Conservation (phyloP, 2,113 vertebrate genomes). For the Ornithorhynchus anatinus region DNA sequence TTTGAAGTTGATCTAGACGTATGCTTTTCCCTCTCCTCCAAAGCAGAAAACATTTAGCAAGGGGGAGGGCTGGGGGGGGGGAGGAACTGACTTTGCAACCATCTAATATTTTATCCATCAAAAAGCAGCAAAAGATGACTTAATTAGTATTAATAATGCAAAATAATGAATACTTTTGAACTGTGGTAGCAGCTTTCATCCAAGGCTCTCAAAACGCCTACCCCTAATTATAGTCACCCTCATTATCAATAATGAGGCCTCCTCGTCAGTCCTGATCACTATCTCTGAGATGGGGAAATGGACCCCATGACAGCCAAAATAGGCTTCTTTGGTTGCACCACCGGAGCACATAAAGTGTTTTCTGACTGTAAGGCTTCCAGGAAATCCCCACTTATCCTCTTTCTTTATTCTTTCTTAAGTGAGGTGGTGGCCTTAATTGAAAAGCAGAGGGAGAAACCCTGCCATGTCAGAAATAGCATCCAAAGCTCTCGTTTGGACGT, state of each 20-base stretch:
- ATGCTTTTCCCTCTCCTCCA: background rate
- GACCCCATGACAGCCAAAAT: background rate
- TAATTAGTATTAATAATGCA: background rate
- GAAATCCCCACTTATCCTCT: background rate
- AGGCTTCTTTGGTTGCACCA: constrained; percentile 6
- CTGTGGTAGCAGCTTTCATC: constrained; percentile 12
- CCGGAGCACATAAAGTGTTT: background rate
- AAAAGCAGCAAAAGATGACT: background rate
- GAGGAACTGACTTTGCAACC: background rate
- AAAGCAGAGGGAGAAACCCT: background rate
- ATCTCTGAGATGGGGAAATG: constrained; percentile 10
- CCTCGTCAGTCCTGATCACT: background rate
- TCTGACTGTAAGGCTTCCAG: background rate
- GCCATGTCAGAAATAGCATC: background rate
- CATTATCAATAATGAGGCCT: background rate
- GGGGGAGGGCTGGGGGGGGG: background rate
- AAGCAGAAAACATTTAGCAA: background rate
- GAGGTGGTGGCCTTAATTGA: background rate
- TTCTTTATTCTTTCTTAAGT: background rate
- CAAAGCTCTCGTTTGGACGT: background rate
- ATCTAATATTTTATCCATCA: background rate
- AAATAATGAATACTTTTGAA: constrained; percentile 3
- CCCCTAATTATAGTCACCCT: background rate
- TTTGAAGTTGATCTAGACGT: background rate
- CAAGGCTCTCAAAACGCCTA: background rate